Base-by-base conservation (phyloP, 23 tunicate genomes). In the Halocynthia aurantium region DNA sequence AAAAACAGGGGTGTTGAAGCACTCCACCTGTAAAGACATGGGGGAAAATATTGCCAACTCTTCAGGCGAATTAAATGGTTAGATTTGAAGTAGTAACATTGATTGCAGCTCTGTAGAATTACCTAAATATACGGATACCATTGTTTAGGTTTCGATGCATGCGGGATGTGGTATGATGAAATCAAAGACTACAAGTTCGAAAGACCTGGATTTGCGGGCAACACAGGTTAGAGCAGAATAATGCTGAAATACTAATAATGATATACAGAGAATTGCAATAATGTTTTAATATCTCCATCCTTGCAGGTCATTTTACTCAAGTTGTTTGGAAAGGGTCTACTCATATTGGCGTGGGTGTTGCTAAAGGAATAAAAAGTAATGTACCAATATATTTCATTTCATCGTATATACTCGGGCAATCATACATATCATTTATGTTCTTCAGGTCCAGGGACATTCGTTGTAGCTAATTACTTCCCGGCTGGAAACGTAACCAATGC, bases 1-100 rank as follows among this genome's bases (percentile, higher is more conserved):
- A 6, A 66, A 60, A 10, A 19, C 7, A 7, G 89, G 88, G 12
- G 21, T 52, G 18, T 44, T 89, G 52, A 70, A 70, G 50, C 96
- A 89, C 70, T 89, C 96, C 5, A 50, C 8, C 7, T 57, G 80
- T 60, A 74, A 76, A 51, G 78, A 80, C 2, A 84, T 56, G 53
- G 96, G 96, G 12, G 96, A 89, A 69, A 89, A 89, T 62, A 62
- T 89, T 40, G 96, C 96, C n/a, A 75, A 84, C 80, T 80, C 96
- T 53, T 22, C 85, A 50, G 18, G 31, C 15, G 82, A 89, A 12
- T 85, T 85, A 6, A 60, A 85, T 53, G 89, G 96, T 89, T 6
- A 71, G 79, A n/a, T 67, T 15, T 4, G 44, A 31, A 20, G 21
- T 0, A 68, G 13, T 22, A 69, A 12, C 49, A 5, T 21, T 18